A percentile compares a stretch with the other conserved stretches of the same genome.
Conservation (phyloP, 2,113 vertebrate species). For the Leucopsar rothschildi region DNA sequence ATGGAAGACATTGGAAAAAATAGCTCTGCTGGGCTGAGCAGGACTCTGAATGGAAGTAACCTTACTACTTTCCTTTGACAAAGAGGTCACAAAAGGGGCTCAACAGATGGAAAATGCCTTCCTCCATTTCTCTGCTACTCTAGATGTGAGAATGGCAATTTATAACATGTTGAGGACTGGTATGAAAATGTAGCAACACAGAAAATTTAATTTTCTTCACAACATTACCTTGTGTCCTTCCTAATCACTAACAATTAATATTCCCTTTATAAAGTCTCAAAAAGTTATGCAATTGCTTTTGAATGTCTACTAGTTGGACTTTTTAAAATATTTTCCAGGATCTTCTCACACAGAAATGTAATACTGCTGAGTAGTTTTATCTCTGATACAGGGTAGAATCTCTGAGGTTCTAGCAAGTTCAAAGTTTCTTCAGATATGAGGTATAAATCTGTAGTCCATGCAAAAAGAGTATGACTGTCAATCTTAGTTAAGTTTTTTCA, state of each 20-base stretch:
- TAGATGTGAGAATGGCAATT: not conserved
- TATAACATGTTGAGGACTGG: not conserved
- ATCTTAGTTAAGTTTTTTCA: not conserved
- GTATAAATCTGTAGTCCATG: not conserved
- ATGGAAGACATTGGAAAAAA: fast-evolving
- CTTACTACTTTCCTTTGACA: not conserved
- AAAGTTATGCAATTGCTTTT: not conserved
- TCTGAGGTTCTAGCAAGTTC: not conserved
- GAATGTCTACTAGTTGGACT: not conserved
- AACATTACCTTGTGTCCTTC: not conserved
- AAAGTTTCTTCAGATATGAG: not conserved
- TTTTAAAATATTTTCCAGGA: not conserved
- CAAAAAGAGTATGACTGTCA: not conserved
- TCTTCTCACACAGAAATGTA: not conserved
- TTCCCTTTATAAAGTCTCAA: not conserved
- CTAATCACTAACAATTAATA: not conserved
- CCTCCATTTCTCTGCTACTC: not conserved
- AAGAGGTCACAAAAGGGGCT: not conserved
- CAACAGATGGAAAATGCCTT: not conserved
- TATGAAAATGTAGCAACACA: not conserved
- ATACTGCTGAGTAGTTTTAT: not conserved
- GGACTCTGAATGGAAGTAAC: not conserved
- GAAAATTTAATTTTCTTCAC: not conserved
- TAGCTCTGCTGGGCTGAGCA: not conserved
- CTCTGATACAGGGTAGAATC: not conserved